Conservation (phyloP, 2,113 vertebrate species). For the Peucedramus taeniatus region DNA sequence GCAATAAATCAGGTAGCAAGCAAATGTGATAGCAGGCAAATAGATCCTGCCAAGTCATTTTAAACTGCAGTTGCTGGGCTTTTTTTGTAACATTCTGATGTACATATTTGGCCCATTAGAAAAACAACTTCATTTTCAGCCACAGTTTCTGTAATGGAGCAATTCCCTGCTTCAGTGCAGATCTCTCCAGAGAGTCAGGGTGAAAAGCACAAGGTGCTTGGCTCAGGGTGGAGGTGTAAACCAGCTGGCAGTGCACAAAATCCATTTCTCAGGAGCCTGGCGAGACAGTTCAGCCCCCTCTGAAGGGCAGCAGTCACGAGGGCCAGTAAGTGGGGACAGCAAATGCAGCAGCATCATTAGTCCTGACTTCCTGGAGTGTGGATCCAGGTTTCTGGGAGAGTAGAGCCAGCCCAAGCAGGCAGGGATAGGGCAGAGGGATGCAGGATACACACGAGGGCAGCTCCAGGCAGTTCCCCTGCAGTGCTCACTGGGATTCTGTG, state of each 20-base stretch:
- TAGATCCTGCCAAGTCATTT: constrained; percentile 13
- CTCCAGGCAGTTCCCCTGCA: background rate
- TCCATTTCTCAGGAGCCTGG: background rate
- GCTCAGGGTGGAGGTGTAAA: background rate
- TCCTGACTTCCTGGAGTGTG: rapidly evolving
- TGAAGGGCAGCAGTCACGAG: background rate
- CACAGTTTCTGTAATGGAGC: background rate
- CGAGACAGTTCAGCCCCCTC: background rate
- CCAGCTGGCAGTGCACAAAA: background rate
- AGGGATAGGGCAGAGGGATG: background rate
- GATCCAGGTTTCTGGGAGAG: background rate
- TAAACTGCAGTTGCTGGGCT: background rate
- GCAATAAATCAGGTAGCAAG: background rate
- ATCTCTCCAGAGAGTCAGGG: background rate
- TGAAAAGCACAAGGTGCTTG: background rate
- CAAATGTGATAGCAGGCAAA: background rate
- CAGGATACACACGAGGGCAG: rapidly evolving
- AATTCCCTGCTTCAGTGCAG: background rate
- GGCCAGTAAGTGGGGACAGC: background rate
- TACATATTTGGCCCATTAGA: constrained; percentile 17
- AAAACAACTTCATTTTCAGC: constrained; percentile 14
- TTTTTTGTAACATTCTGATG: background rate
- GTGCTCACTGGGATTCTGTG: background rate
- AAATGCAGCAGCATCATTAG: background rate
- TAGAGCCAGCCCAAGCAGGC: background rate